Evolutionary conservation across 2,797 vertebrate species (phyloP).

Genomic region (Limosa lapponica): DNA sequence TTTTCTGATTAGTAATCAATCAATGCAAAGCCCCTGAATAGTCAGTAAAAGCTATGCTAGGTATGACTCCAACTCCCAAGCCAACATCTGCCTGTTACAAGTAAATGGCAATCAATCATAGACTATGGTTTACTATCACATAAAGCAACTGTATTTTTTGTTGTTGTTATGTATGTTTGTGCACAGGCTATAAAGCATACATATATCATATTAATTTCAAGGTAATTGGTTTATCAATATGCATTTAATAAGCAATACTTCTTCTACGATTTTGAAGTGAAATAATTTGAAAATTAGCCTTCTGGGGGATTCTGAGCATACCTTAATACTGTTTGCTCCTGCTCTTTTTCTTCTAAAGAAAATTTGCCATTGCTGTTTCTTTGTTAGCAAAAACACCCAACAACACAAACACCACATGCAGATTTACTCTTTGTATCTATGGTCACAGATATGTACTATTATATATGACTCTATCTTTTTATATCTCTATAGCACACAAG

Average conservation of each 20-base stretch:
- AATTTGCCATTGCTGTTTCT: background rate
- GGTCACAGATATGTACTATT: background rate
- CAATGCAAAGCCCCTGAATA: background rate
- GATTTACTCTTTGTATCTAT: background rate
- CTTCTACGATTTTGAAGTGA: background rate
- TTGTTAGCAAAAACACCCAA: background rate
- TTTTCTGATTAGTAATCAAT: background rate
- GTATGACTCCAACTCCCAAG: background rate
- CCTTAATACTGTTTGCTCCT: fast-evolving
- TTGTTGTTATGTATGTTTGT: background rate
- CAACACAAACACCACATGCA: background rate
- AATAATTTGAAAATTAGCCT: background rate
- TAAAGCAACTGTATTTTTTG: background rate
- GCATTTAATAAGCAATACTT: background rate
- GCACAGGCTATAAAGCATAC: fast-evolving
- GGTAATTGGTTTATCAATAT: background rate
- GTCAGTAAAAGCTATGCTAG: background rate
- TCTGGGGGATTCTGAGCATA: background rate
- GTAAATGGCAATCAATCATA: background rate
- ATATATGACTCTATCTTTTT: background rate
- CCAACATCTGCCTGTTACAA: background rate
- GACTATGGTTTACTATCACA: background rate
- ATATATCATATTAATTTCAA: background rate
- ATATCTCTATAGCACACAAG: background rate
- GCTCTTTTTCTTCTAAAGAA: background rate